Percentiles rank a stretch among this genome's conserved stretches.
These are phyloP conservation scores for Deilephila elpenor DNA, from an alignment of 2,888 invertebrate genomes.

Conservation along the genomic window DNA sequence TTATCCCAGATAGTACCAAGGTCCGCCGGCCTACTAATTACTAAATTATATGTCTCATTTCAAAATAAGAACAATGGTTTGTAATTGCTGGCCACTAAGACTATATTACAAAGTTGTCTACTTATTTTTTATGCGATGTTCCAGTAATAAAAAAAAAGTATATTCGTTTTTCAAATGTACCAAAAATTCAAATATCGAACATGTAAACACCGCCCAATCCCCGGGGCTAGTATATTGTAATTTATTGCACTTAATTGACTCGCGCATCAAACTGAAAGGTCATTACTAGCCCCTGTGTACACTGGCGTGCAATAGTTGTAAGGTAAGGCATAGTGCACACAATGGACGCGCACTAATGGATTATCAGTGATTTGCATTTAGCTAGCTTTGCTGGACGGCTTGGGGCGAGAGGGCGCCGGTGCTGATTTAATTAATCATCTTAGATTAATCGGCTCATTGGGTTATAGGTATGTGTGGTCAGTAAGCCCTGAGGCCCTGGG, in stretches of 20 bases:
- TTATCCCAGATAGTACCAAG: no score
- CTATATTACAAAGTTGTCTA: no score
- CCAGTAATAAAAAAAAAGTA: no score
- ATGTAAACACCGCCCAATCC: slow-evolving; percentile 34
- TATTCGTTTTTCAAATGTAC: neutral
- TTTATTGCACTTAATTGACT: slow-evolving; percentile 35
- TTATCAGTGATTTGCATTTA: slow-evolving; percentile 84
- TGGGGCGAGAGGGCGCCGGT: slow-evolving; percentile 51
- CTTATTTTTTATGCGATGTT: no score
- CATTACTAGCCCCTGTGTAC: slow-evolving; percentile 3
- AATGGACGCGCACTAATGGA: slow-evolving; percentile 77
- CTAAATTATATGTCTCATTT: no score
- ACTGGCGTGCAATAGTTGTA: slow-evolving; percentile 28
- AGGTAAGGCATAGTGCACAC: slow-evolving; percentile 45
- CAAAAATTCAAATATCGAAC: neutral
- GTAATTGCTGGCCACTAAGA: no score
- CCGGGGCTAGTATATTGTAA: slow-evolving; percentile 32
- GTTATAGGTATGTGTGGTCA: neutral
- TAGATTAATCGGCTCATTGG: neutral
- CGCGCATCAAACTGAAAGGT: slow-evolving; percentile 27
- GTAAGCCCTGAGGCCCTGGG: no score
- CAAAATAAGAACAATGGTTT: no score
- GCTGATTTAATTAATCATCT: neutral
- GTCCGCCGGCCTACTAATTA: no score
- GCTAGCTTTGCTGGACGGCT: slow-evolving; percentile 64